Evolutionary conservation across 2,113 vertebrate species (phyloP).

Genomic region (Eretmochelys imbricata): DNA sequence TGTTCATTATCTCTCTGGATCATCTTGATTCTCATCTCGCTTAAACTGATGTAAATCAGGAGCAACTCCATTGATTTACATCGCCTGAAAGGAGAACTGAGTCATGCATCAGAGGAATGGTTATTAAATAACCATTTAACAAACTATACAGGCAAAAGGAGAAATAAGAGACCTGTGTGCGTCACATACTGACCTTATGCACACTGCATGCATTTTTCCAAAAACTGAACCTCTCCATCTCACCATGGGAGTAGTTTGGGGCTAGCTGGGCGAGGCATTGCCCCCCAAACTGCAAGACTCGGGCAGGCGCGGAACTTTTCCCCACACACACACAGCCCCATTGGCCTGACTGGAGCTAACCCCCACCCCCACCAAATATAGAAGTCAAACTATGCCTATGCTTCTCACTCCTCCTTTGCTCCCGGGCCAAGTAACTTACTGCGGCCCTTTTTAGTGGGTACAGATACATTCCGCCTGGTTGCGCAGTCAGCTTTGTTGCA

Average conservation of each 20-base stretch:
- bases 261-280: too few species aligned
- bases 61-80: neutral
- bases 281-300: neutral
- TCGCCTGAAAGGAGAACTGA: neutral
- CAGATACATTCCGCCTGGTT: neutral
- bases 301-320: neutral
- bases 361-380: neutral
- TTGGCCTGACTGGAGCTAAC: neutral
- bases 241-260: neutral
- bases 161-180: neutral
- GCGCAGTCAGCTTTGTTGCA: neutral
- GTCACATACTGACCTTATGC: neutral
- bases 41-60: neutral
- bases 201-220: neutral
- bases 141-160: neutral
- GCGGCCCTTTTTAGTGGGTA: neutral
- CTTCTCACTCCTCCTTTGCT: neutral
- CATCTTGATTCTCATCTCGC: neutral
- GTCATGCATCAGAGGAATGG: neutral
- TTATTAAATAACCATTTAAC: neutral
- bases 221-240: accelerated
- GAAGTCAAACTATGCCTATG: neutral
- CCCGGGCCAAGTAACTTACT: neutral
- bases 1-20: neutral
- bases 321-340: neutral